Conservation (phyloP, 2,797 vertebrate genomes). For the Siniperca scherzeri region DNA sequence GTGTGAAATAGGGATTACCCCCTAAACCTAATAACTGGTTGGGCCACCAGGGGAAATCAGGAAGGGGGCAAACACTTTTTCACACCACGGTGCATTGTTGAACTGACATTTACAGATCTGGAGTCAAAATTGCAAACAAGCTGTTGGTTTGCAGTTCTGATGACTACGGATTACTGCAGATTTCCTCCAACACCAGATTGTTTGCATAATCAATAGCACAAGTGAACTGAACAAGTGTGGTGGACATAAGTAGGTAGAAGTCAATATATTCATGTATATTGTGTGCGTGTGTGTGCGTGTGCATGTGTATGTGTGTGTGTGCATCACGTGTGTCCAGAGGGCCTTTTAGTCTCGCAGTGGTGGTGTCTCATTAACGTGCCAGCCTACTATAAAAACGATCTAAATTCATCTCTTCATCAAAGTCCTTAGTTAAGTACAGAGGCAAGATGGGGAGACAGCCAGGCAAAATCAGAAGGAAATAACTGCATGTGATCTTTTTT, state of each 20-base stretch:
- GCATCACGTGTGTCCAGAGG: constrained; percentile 48
- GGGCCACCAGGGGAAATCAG: no score
- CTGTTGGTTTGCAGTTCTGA: constrained; percentile 46
- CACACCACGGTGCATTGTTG: no score
- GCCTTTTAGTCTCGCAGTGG: constrained; percentile 62
- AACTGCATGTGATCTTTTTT: constrained; percentile 80
- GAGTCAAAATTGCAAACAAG: constrained; percentile 57
- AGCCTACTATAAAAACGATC: constrained; percentile 69
- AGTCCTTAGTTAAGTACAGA: constrained; percentile 78
- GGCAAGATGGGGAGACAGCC: constrained; percentile 71
- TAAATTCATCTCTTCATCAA: constrained; percentile 81
- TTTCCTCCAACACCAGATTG: constrained; percentile 23
- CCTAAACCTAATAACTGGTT: no score
- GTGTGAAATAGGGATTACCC: no score
- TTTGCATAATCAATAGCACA: not conserved
- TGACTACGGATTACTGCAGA: constrained; percentile 14
- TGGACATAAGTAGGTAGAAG: constrained; percentile 5
- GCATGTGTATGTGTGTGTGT: not conserved
- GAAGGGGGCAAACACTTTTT: no score
- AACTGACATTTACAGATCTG: constrained; percentile 53
- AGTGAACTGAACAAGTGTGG: not conserved
- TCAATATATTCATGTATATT: constrained; percentile 23
- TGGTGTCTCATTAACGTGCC: constrained; percentile 73
- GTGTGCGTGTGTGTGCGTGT: constrained; percentile 12
- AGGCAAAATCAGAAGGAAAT: constrained; percentile 81